Evolutionary conservation across 2,113 vertebrate species (phyloP).

Genomic region (Physeter macrocephalus): DNA sequence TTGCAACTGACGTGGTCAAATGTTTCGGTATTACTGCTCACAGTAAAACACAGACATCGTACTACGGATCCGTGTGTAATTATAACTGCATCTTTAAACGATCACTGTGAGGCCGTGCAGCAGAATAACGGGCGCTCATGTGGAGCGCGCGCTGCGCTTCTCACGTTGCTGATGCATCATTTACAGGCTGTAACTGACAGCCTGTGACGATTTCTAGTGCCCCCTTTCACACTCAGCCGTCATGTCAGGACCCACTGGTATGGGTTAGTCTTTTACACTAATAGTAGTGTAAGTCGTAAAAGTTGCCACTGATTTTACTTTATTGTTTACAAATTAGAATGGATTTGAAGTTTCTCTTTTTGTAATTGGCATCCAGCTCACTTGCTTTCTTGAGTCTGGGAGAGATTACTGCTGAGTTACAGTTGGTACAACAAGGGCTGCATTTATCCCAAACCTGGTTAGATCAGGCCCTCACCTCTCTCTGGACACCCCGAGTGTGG

Average conservation of each 20-base stretch:
- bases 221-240: background rate
- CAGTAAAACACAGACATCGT: background rate
- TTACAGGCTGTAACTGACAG: background rate
- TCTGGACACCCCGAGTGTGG: background rate
- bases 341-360: background rate
- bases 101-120: background rate
- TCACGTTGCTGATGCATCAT: background rate
- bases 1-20: background rate
- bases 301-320: background rate
- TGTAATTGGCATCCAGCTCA: background rate
- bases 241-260: background rate
- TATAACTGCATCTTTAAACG: background rate
- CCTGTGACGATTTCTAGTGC: background rate
- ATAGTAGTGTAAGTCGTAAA: background rate
- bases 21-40: background rate
- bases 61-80: background rate
- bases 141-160: background rate
- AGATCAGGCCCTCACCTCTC: accelerated
- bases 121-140: background rate
- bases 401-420: background rate
- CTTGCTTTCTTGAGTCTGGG: background rate
- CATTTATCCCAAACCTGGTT: background rate
- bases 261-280: background rate
- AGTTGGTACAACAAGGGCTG: too few relatives aligned
- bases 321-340: background rate